Conservation (phyloP, 2,888 invertebrate species). For the Synergus umbraculus region DNA sequence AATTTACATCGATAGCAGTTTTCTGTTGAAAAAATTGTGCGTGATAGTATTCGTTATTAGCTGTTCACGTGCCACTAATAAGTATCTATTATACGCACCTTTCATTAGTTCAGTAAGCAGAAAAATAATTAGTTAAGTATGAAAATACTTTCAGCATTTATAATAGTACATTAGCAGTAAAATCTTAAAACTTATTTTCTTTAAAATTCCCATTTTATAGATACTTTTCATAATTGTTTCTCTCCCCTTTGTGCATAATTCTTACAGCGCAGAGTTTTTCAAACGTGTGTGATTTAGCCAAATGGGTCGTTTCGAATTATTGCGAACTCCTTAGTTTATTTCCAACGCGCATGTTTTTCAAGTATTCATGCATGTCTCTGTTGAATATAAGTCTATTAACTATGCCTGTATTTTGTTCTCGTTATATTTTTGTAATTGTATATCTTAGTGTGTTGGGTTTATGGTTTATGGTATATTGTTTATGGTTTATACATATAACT, state of each 20-base stretch:
- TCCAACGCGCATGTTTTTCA: conserved; percentile 4
- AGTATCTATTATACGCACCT: background rate
- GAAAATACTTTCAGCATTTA: background rate
- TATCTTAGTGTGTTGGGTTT: too few species aligned
- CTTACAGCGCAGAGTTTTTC: background rate
- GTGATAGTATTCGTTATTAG: background rate
- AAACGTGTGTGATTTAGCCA: background rate
- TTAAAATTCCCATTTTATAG: too few species aligned
- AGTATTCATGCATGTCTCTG: background rate
- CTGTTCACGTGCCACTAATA: background rate
- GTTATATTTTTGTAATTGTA: background rate
- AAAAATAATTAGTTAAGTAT: background rate
- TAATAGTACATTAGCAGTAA: too few species aligned
- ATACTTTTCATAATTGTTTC: background rate
- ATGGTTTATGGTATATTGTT: too few species aligned
- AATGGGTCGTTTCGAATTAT: background rate
- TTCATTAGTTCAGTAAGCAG: background rate
- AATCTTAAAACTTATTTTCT: background rate
- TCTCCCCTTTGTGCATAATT: background rate
- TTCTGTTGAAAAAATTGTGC: background rate
- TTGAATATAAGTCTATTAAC: background rate
- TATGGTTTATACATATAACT: too few species aligned
- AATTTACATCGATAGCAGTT: background rate
- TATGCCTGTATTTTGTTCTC: background rate
- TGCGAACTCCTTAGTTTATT: conserved; percentile 5